Base-by-base conservation (phyloP, 2,797 vertebrate species). In the Rhynchotus rufescens region DNA sequence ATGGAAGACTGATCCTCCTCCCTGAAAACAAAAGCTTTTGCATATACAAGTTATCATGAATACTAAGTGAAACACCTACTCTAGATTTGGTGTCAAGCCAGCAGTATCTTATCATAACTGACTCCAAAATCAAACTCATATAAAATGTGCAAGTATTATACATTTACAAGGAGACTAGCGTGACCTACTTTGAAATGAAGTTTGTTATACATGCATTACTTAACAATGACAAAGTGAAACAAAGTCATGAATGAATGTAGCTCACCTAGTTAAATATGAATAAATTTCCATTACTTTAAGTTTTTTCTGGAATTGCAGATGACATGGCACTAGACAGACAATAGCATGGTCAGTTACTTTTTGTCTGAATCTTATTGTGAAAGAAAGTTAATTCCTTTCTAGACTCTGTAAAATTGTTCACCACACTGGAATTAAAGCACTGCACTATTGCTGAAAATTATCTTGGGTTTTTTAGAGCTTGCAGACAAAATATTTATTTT, bases 281-380 rank as follows among this genome's bases (percentile, higher is more conserved):
- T 71, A 80, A 77, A 64, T 83, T 92, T 88, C 60, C 90, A 45
- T 83, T 72, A 51, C 94, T 81, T 92, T 23, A 82, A 77, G 57
- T 34, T 61, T 86, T 86, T 45, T 15, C 54, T 21, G 60, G 74
- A 91, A 79, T 84, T 93, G 57, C 28, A 94, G 51, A 83, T 52
- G 59, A 20, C 60, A 25, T 10, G 1, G 49, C 9, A 85, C 32
- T 77, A 78, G 6, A 21, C 12, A 80, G 19, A 66, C 28, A 16
- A 36, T 11, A 83, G 32, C 21, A 86, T 77, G 36, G 76, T 85
- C 23, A 84, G 19, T 12, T 47, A 78, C 15, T 71, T 92, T 71
- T 73, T 45, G 84, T 82, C 71, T 42, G 36, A 73, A 81, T 80
- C 38, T 86, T 69, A 42, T 17, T 83, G 61, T 49, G 72, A 88